phyloP scores from a whole-genome alignment of 2,113 vertebrate species.

The Anser brachyrhynchus region DNA sequence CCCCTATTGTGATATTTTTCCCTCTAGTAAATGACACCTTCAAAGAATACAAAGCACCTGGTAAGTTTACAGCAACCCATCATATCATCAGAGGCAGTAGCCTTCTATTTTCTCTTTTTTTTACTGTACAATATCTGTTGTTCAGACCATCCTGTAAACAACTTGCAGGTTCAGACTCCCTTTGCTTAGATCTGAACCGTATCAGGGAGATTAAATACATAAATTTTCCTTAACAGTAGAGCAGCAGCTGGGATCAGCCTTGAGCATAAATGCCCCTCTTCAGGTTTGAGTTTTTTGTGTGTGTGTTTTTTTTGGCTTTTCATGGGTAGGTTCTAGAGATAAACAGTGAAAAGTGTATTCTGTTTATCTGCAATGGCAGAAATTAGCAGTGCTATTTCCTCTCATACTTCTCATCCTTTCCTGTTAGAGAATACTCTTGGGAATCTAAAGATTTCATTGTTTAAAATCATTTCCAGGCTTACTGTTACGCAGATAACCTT shows the following conservation, averaged over 20 bases:
- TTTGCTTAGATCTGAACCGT: neutral
- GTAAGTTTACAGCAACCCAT: slow-evolving; percentile 51
- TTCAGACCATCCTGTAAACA: neutral
- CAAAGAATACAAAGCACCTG: slow-evolving; percentile 81
- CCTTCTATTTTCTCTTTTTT: neutral
- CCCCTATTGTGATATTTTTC: slow-evolving; percentile 78
- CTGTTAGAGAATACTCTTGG: neutral
- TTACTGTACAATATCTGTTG: neutral
- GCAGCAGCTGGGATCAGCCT: neutral
- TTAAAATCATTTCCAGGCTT: neutral
- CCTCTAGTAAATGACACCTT: slow-evolving; percentile 80
- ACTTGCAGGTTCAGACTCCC: neutral
- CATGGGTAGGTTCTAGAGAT: neutral
- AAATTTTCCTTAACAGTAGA: neutral
- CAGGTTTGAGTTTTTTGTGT: neutral
- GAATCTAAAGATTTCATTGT: neutral
- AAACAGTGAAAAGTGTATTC: neutral
- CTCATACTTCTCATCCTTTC: neutral
- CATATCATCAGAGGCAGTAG: neutral
- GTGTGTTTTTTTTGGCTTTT: neutral
- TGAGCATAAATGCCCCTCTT: neutral
- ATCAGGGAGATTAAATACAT: neutral
- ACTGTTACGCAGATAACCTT: neutral
- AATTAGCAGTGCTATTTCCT: neutral
- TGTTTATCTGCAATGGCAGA: neutral